Base-by-base conservation (phyloP, 2,797 vertebrate genomes). In the Hyperoplus lanceolatus region DNA sequence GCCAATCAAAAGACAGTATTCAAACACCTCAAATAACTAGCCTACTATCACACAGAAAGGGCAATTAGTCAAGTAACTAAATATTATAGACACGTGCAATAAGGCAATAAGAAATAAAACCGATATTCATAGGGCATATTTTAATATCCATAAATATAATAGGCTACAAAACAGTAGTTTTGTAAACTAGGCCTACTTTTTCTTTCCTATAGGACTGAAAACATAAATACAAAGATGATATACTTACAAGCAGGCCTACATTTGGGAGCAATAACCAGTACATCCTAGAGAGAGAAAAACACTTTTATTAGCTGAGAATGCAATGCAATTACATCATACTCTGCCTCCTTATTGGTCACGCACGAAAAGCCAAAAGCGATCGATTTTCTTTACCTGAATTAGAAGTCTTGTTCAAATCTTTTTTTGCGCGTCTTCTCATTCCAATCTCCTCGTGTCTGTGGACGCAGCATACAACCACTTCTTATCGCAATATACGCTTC, bases 241-340 rank as follows among this genome's bases (percentile, higher is more conserved):
- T 87, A 94, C 93, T 93, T 72, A 94, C 94, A 53, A 92, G 70
- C 18, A 92, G 57, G 43, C 56, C 58, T 55, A 92, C 51, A 71
- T 48, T 66, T 43, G 29, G 45, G 36, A 78, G 53, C 65, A 81
- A 68, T 64, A 92, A 81, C 82, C 85, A 86, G 77, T 51, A 84
- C 95, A 96, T 95, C 88, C 94, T 95, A 29, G 29, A 29, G 85
- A 55, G 80, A 75, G 43, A 51, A 51, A 80, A 45, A 16, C 3
- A 54, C 3, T 13, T 14, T 1, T 0, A 50, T 77, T 48, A 87
- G 54, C 46, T 54, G 12, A 12, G 15, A 60, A 51, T n/a, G 1
- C 1, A 60, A 13, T 4, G 39, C 0, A 18, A 2, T 4, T 18
- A 12, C 2, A 43, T 5, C 5, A 1, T 15, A 18, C 0, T 41